Percentiles rank a stretch among this genome's conserved stretches.
Evolutionary conservation across 2,797 vertebrate genomes (phyloP).

Genomic region (Molossus molossus): DNA sequence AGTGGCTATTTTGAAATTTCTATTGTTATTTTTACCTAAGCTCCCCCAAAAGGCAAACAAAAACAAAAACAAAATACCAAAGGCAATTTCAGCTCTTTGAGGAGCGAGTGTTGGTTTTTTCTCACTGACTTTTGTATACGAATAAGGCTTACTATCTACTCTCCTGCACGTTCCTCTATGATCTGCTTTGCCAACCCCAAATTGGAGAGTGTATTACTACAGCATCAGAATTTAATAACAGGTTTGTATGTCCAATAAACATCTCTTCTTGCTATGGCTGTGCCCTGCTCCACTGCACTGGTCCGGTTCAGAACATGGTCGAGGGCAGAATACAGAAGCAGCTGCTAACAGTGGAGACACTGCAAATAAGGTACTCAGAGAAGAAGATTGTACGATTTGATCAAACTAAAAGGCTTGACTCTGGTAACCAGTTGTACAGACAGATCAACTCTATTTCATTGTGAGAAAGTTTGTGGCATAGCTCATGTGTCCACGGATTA

Average conservation of each 20-base stretch:
- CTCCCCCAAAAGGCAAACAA: background rate
- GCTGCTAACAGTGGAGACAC: background rate
- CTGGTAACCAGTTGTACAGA: background rate
- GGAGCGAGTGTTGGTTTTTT: background rate
- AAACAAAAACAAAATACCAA: background rate
- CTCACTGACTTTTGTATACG: background rate
- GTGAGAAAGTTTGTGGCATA: background rate
- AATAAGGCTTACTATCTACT: background rate
- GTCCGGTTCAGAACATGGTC: background rate
- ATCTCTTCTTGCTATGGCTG: background rate
- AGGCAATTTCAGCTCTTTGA: constrained; percentile 11
- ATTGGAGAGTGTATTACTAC: constrained; percentile 32
- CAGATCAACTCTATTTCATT: background rate
- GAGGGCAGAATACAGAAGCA: background rate
- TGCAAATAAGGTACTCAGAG: background rate
- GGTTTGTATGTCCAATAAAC: background rate
- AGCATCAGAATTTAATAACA: constrained; percentile 1
- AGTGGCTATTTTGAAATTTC: background rate
- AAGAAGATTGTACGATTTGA: background rate
- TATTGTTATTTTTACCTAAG: constrained; percentile 15
- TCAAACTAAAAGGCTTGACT: background rate
- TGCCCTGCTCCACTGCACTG: background rate
- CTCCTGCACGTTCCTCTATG: background rate
- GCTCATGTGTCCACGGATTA: background rate
- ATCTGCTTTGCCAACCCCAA: background rate